Conservation (phyloP, 2,113 vertebrate species). For the Albula goreensis region DNA sequence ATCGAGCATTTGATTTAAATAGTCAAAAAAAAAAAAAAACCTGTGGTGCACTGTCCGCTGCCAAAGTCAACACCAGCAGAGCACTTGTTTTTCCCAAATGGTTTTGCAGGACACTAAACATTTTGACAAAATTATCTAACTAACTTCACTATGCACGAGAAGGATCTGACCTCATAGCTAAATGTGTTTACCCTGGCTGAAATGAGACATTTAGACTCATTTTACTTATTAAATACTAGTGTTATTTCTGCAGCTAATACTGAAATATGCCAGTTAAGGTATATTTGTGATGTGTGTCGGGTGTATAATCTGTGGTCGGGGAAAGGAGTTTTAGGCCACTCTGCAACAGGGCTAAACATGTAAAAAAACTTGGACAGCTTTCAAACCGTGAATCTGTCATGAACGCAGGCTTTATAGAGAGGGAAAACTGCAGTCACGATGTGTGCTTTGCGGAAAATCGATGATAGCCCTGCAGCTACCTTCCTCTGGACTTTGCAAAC, state of each 20-base stretch:
- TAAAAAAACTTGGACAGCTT: background rate
- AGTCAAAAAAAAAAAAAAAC: constrained; percentile 52
- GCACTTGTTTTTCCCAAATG: constrained; percentile 84
- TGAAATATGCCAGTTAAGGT: constrained; percentile 70
- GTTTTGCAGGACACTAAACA: constrained; percentile 89
- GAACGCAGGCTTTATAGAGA: constrained; percentile 41
- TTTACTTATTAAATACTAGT: constrained; percentile 68
- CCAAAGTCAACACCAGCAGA: constrained; percentile 88
- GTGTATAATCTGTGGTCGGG: constrained; percentile 31
- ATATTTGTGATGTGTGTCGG: constrained; percentile 42
- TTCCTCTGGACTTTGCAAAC: background rate
- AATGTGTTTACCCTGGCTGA: constrained; percentile 93
- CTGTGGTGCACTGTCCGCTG: constrained; percentile 69
- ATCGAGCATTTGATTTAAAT: constrained; percentile 79
- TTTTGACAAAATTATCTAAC: constrained; percentile 97
- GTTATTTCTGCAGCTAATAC: constrained; percentile 72
- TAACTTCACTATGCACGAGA: constrained; percentile 82
- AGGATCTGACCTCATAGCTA: constrained; percentile 92
- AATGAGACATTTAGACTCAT: constrained; percentile 69
- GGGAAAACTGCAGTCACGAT: constrained; percentile 11
- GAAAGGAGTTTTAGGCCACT: background rate
- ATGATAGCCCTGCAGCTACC: background rate
- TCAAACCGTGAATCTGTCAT: constrained; percentile 33
- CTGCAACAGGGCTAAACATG: background rate
- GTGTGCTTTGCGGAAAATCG: background rate